Conservation (phyloP, 2,797 vertebrate genomes). For the Clarias pachynema region DNA sequence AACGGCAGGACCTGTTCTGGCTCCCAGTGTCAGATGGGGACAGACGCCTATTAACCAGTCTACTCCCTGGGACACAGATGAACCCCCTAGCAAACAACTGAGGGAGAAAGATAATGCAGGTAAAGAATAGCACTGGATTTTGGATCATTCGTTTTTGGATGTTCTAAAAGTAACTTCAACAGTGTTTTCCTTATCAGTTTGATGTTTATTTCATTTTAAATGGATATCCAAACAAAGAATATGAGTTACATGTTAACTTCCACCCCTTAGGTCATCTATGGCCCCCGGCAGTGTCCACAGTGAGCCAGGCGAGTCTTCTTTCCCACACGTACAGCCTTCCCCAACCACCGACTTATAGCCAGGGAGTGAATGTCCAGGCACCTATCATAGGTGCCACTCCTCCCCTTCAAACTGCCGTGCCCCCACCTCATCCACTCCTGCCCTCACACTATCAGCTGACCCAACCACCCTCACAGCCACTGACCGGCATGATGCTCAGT, state of each 20-base stretch:
- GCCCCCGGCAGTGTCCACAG: conserved; percentile 83
- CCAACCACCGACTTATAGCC: conserved; percentile 89
- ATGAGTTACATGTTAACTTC: not conserved
- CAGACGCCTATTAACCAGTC: conserved; percentile 98
- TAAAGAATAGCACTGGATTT: conserved; percentile 61
- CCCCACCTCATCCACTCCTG: conserved; percentile 90
- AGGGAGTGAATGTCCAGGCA: conserved; percentile 89
- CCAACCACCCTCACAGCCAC: conserved; percentile 86
- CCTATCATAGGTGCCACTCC: conserved; percentile 92
- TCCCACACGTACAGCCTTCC: conserved; percentile 88
- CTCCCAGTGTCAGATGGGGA: conserved; percentile 93
- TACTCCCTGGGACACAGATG: conserved; percentile 97
- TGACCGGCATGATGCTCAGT: conserved; percentile 90
- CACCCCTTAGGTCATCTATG: conserved; percentile 83
- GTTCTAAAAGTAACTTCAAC: not conserved
- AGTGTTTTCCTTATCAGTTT: not conserved
- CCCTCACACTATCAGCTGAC: conserved; percentile 93
- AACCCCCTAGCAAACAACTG: conserved; percentile 94
- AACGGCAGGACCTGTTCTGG: conserved; percentile 84
- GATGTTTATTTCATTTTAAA: not conserved
- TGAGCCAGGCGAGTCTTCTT: conserved; percentile 88
- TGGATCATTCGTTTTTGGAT: not conserved
- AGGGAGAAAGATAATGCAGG: conserved; percentile 91
- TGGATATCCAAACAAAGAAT: not conserved
- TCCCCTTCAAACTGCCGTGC: conserved; percentile 84